Evolutionary conservation across 92 coral and sea anemone genomes (phyloP).

Genomic region (Paramuricea clavata): DNA sequence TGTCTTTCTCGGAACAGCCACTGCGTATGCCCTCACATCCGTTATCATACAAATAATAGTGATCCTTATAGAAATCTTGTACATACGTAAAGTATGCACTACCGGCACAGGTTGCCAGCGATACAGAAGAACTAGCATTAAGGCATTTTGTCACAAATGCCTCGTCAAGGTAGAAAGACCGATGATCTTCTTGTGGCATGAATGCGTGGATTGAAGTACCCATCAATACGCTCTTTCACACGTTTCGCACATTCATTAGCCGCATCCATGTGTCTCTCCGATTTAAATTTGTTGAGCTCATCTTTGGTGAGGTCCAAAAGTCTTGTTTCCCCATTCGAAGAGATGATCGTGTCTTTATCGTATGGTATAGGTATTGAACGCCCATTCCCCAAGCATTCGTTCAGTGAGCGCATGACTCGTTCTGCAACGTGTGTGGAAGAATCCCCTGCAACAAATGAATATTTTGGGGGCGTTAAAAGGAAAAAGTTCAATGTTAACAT

Average conservation of each 20-base stretch:
- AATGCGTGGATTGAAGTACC: too few relatives aligned
- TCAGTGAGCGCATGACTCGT: neutral
- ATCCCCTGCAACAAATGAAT: neutral
- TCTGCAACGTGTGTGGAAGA: neutral
- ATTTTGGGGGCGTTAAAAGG: too few relatives aligned
- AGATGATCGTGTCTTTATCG: neutral
- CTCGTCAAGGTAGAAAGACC: neutral
- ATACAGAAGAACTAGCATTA: neutral
- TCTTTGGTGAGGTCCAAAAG: neutral
- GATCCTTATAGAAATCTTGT: neutral
- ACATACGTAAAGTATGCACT: neutral
- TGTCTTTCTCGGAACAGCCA: neutral
- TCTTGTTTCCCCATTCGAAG: too few relatives aligned
- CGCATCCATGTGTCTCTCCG: too few relatives aligned
- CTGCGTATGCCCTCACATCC: neutral
- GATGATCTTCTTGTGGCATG: too few relatives aligned
- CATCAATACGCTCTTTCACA: too few relatives aligned
- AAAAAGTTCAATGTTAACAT: too few relatives aligned
- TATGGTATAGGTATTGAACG: neutral
- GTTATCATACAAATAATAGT: neutral
- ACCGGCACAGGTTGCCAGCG: neutral
- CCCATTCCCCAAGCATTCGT: neutral
- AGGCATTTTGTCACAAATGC: neutral
- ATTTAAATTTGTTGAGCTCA: too few relatives aligned
- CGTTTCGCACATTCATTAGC: too few relatives aligned